Conservation (phyloP, 1,140 invertebrate genomes). For the Platyscapa corneri region DNA sequence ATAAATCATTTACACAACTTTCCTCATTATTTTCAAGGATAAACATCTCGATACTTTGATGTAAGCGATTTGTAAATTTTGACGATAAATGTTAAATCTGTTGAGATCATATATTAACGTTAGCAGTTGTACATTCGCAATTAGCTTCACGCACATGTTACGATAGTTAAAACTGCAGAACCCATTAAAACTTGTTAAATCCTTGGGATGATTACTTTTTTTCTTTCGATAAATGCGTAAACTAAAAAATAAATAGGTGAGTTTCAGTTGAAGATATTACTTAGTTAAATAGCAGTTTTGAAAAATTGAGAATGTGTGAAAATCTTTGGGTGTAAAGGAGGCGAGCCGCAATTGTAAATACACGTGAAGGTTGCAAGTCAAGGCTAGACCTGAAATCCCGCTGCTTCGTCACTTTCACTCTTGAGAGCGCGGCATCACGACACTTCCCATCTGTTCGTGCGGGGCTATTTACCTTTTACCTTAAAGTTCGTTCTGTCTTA, state of each 20-base stretch:
- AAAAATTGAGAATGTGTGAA: neutral
- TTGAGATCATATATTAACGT: no score
- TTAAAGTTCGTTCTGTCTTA: neutral
- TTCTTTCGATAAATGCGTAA: neutral
- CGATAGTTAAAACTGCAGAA: no score
- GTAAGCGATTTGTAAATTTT: no score
- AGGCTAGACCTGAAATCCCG: conserved; percentile 61
- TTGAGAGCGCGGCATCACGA: conserved; percentile 67
- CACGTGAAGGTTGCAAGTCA: conserved; percentile 72
- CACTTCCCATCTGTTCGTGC: conserved; percentile 67
- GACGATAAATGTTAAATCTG: no score
- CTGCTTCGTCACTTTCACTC: conserved; percentile 68
- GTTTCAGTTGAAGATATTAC: neutral
- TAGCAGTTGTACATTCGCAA: no score
- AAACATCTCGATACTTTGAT: no score
- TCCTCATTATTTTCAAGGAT: no score
- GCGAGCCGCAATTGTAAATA: neutral
- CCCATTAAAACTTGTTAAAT: no score
- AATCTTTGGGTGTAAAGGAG: neutral
- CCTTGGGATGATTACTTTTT: no score
- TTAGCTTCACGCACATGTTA: no score
- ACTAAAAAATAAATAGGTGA: neutral
- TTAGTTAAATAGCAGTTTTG: neutral
- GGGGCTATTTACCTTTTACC: conserved; percentile 7
- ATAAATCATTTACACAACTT: no score